Percentiles rank a stretch among this genome's conserved stretches.
These are phyloP conservation scores for Coenonympha glycerion DNA, from an alignment of 2,888 invertebrate species.

Conservation along the genomic window DNA sequence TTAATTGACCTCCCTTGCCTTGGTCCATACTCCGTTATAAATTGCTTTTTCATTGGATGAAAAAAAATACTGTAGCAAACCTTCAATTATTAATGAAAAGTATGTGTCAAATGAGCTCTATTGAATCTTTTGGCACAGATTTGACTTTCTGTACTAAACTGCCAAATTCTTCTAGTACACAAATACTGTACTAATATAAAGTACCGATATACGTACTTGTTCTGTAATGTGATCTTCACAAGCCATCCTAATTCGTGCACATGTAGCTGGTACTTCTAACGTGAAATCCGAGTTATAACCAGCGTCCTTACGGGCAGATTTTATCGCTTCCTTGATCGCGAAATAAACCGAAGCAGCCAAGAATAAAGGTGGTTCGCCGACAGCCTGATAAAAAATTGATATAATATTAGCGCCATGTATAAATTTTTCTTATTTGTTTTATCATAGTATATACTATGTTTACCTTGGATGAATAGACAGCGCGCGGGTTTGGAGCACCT, in stretches of 20 bases:
- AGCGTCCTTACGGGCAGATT: slow-evolving; percentile 82
- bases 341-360: slow-evolving; percentile 89
- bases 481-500: slow-evolving; percentile 86
- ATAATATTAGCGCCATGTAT: not conserved
- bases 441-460: not conserved
- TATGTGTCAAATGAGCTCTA: too few species aligned
- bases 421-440: too few species aligned
- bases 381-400: slow-evolving; percentile 77
- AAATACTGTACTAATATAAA: not conserved
- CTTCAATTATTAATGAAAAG: too few species aligned
- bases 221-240: slow-evolving; percentile 88
- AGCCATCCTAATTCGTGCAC: slow-evolving; percentile 90
- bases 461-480: slow-evolving; percentile 93
- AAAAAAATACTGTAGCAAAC: too few species aligned
- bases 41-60: too few species aligned
- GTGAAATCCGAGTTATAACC: slow-evolving; percentile 76
- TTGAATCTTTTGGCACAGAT: too few species aligned
- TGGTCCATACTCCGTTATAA: too few species aligned
- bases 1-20: too few species aligned
- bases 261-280: slow-evolving; percentile 89
- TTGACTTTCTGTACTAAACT: too few species aligned
- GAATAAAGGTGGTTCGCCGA: slow-evolving; percentile 96
- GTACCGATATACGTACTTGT: slow-evolving; percentile 72
- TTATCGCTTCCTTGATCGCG: slow-evolving; percentile 91
- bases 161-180: not conserved